phyloP scores from a whole-genome alignment of 2,797 vertebrate genomes.

The Parambassis ranga region DNA sequence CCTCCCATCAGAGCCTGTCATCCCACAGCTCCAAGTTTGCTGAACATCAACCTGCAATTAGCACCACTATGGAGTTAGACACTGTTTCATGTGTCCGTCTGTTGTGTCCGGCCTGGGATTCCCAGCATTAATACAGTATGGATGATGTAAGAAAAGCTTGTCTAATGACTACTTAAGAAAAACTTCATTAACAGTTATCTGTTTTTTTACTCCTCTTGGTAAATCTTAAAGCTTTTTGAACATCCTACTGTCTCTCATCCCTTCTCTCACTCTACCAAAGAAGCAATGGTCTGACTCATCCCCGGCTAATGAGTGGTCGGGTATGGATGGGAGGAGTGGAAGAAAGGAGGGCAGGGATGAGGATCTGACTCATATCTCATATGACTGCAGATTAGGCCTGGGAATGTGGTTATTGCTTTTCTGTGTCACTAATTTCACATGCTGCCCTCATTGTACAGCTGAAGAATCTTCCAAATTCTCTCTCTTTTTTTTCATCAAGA shows the following conservation, averaged over 20 bases:
- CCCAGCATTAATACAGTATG: constrained; percentile 19
- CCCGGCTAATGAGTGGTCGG: constrained; percentile 55
- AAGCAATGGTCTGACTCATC: constrained; percentile 68
- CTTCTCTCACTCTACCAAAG: constrained; percentile 28
- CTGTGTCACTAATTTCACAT: constrained; percentile 33
- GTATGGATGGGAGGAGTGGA: constrained; percentile 23
- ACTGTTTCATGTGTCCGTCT: constrained; percentile 21
- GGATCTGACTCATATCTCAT: constrained; percentile 65
- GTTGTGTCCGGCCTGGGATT: constrained; percentile 16
- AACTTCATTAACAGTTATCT: constrained; percentile 30
- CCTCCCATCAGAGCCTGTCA: constrained; percentile 2
- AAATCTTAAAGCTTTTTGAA: constrained; percentile 7
- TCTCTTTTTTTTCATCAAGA: constrained; percentile 13
- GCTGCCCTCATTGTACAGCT: constrained; percentile 2
- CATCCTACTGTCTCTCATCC: neutral
- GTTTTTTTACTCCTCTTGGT: neutral
- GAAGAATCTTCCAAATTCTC: constrained; percentile 8
- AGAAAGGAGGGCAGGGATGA: constrained; percentile 28
- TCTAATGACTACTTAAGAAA: constrained; percentile 32
- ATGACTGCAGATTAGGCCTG: constrained; percentile 56
- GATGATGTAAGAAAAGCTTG: constrained; percentile 36
- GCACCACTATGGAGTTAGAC: constrained; percentile 5
- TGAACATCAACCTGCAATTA: constrained; percentile 47
- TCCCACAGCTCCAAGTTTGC: constrained; percentile 23
- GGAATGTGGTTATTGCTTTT: constrained; percentile 52